Evolutionary conservation across 2,113 vertebrate genomes (phyloP), one percentile per base, ranked within the genome.

Genomic region (Hemiscyllium ocellatum): DNA sequence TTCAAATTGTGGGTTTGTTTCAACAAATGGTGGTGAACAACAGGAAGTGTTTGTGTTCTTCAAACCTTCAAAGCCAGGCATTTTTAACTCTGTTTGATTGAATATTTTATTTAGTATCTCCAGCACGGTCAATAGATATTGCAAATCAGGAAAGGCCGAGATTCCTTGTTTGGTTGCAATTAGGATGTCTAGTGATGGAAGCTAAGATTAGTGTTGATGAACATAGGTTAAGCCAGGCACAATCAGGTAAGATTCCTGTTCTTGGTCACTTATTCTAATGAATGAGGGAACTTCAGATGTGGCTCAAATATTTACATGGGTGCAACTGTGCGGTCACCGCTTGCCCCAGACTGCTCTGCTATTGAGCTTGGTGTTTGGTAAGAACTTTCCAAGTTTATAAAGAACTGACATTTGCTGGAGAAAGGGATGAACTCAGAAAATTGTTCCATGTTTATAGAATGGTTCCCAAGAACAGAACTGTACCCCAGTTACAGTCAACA

Each of bases 1-100:
- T 90, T 90, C 29, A 90, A 61, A 61, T 56, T 90, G 52, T 65
- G 52, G 37, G 52, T 90, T 90, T 33, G 24, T 29, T 65, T 61
- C 52, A 90, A 13, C 26, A n/a, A 65, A 13, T 90, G 29, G 26
- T 90, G 13, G 56, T 15, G 50, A 61, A 15, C 52, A 90, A 33
- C 87, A 61, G 52, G 87, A 90, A 90, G 52, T 90, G 52, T 90
- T 56, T 90, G 26, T 61, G 52, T 61, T 90, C 87, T 15, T 90
- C 26, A 61, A 61, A 61, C 12, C 12, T 90, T 56, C 8, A 12
- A 90, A 56, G 2, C 52, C 52, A 90, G 52, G 10, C 87, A 33
- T n/a, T 61, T 61, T 90, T 90, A 56, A 89, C 86, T 42, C 37
- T 56, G 72, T 13, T 61, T 61, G 56, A 61, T 61, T 61, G 56